Evolutionary conservation across 2,888 invertebrate genomes (phyloP).

Genomic region (Abrostola tripartita): DNA sequence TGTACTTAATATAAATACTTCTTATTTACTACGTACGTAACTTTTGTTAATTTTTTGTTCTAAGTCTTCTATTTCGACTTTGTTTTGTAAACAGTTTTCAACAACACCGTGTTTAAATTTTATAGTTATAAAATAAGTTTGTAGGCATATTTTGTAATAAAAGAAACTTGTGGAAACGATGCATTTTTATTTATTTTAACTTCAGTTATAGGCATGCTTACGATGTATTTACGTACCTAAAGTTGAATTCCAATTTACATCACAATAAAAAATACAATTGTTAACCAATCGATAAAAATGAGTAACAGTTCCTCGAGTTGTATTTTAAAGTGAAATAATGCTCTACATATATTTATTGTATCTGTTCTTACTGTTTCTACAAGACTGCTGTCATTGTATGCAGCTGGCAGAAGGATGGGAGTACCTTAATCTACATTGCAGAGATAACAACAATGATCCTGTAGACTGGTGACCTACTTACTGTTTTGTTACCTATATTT

Average conservation of each 20-base stretch:
- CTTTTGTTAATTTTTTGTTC: conserved; percentile 6
- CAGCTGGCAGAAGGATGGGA: conserved; percentile 55
- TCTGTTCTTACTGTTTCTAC: conserved; percentile 37
- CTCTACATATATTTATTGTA: conserved; percentile 17
- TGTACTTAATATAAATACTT: background rate
- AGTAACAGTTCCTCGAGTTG: conserved; percentile 5
- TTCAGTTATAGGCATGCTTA: background rate
- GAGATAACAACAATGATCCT: conserved; percentile 66
- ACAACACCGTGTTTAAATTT: background rate
- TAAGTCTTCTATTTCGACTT: conserved; percentile 1
- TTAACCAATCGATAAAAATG: conserved; percentile 28
- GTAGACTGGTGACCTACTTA: conserved; percentile 71
- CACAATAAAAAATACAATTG: conserved; percentile 25
- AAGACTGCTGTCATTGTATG: conserved; percentile 28
- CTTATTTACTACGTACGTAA: background rate
- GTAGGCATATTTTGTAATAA: conserved; percentile 43
- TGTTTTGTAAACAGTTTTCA: background rate
- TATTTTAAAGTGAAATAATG: conserved; percentile 30
- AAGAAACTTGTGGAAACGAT: conserved; percentile 10
- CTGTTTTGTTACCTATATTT: background rate
- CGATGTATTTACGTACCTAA: background rate
- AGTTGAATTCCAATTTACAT: conserved; percentile 24
- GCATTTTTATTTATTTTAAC: conserved; percentile 35
- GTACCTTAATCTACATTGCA: conserved; percentile 67
- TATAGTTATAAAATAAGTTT: conserved; percentile 20